Evolutionary conservation across 1,140 invertebrate genomes (phyloP).

Genomic region (Steinernema khuongi): DNA sequence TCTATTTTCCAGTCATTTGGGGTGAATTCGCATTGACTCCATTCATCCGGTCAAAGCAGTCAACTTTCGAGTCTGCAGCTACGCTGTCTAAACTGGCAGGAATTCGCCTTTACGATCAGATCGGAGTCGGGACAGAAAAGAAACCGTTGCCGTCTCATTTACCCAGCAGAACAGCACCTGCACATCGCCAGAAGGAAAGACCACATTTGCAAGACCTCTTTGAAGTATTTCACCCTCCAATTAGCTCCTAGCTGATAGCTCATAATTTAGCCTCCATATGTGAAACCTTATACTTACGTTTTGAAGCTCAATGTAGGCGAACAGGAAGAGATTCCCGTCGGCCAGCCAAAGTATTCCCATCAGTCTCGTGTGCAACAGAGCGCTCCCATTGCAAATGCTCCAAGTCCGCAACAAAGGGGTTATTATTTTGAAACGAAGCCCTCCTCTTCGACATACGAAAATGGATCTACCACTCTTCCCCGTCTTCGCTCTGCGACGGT

Average conservation of each 20-base stretch:
- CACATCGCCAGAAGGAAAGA: neutral
- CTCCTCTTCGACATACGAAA: too few relatives aligned
- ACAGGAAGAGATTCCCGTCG: neutral
- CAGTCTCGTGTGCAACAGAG: too few relatives aligned
- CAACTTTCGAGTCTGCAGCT: neutral
- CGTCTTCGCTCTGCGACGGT: neutral
- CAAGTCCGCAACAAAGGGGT: neutral
- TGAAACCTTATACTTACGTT: conserved; percentile 3
- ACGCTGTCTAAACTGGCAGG: neutral
- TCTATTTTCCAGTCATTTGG: neutral
- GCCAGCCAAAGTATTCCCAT: neutral
- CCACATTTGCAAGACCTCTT: neutral
- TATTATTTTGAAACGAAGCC: too few relatives aligned
- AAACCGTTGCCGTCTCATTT: neutral
- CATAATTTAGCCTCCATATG: neutral
- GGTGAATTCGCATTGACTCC: neutral
- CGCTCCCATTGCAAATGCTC: too few relatives aligned
- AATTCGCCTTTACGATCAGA: neutral
- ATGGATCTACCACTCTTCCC: neutral
- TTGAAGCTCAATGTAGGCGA: neutral
- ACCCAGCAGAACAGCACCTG: neutral
- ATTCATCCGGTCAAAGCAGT: neutral
- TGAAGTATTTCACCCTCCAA: neutral
- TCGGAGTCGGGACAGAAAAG: neutral
- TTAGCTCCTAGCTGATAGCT: neutral